Conservation (phyloP, 30 jellyfish, hydroid and myxozoan species). For the Mastigias papua region DNA sequence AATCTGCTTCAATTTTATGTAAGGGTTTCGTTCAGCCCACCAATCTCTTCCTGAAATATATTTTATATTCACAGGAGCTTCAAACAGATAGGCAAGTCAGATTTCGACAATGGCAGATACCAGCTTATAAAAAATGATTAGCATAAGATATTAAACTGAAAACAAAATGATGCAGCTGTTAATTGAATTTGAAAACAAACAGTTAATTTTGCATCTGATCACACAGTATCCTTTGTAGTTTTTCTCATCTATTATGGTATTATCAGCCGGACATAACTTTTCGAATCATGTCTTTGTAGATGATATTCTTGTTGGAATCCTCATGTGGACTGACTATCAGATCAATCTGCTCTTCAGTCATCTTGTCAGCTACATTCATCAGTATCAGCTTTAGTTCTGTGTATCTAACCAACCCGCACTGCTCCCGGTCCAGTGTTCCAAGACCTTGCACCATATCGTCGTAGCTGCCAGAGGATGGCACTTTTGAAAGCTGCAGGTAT, state of each 20-base stretch:
- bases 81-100: no score
- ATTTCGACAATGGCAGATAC: no score
- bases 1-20: no score
- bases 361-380: slow-evolving; percentile 86
- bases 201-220: no score
- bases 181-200: no score
- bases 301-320: slow-evolving; percentile 80
- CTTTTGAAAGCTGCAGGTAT: slow-evolving; percentile 83
- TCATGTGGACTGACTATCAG: slow-evolving; percentile 80
- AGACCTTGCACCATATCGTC: slow-evolving; percentile 97
- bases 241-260: neutral
- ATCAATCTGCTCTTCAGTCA: slow-evolving; percentile 94
- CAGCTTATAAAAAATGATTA: no score
- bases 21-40: no score
- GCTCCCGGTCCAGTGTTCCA: slow-evolving; percentile 94
- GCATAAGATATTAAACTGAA: no score
- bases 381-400: slow-evolving; percentile 88
- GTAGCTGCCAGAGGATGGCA: slow-evolving; percentile 78
- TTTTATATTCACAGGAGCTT: no score
- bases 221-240: no score
- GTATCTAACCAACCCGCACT: slow-evolving; percentile 77
- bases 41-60: no score
- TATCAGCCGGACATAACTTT: slow-evolving; percentile 85
- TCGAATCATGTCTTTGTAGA: slow-evolving; percentile 84
- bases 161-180: no score